Percentiles rank a stretch among this genome's conserved stretches.
These are phyloP conservation scores for Popillia japonica DNA, from an alignment of 1,140 invertebrate genomes.

Conservation along the genomic window DNA sequence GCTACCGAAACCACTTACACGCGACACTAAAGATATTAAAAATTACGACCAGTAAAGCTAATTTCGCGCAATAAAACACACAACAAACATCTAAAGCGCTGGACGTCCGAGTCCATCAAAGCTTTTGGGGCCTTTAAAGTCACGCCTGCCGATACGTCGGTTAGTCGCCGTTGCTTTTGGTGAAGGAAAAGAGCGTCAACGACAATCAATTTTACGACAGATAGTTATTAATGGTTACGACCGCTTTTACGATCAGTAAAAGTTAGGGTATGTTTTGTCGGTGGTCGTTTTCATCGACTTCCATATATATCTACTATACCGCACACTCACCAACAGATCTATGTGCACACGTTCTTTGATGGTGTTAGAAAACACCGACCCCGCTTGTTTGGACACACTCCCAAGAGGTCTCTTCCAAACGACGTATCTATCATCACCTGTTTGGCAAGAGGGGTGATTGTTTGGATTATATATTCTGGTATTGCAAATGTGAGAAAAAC, in stretches of 20 bases:
- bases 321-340: neutral
- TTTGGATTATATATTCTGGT: neutral
- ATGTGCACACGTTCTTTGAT: neutral
- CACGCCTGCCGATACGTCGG: constrained; percentile 46
- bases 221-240: constrained; percentile 58
- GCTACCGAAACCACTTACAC: constrained; percentile 49
- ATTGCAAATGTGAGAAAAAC: neutral
- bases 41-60: constrained; percentile 54
- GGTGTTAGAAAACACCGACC: neutral
- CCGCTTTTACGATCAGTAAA: constrained; percentile 56
- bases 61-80: constrained; percentile 52
- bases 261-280: constrained; percentile 50
- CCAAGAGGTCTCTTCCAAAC: neutral
- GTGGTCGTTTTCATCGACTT: constrained; percentile 14
- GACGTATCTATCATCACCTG: constrained; percentile 4
- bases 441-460: neutral
- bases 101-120: constrained; percentile 32
- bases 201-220: constrained; percentile 58
- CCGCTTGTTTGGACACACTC: constrained; percentile 18
- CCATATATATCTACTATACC: neutral
- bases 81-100: constrained; percentile 44
- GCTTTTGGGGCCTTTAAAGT: constrained; percentile 35
- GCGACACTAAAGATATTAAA: constrained; percentile 50
- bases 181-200: constrained; percentile 51
- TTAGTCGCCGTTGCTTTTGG: neutral